A percentile compares a stretch with the other conserved stretches of the same genome.
Conservation (phyloP, 2,113 vertebrate species). For the Micromys minutus region DNA sequence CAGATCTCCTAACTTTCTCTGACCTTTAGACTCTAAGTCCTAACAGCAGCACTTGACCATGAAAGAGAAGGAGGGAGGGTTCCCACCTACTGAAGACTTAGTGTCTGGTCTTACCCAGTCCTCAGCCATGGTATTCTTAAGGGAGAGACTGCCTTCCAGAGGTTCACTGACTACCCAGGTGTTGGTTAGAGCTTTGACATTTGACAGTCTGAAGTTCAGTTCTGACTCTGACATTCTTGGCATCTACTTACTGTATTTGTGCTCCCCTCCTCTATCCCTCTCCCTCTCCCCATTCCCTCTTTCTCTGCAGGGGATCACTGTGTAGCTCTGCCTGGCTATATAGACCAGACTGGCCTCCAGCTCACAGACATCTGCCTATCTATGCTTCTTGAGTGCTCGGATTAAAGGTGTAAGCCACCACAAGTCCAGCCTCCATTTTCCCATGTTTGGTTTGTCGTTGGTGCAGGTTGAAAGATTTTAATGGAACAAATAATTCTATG, state of each 20-base stretch:
- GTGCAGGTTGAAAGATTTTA: neutral
- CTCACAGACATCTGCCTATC: neutral
- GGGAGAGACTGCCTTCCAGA: neutral
- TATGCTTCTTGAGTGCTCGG: neutral
- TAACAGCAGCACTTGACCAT: neutral
- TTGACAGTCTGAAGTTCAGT: slow-evolving; percentile 19
- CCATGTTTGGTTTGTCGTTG: neutral
- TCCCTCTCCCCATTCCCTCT: neutral
- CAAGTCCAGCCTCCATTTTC: neutral
- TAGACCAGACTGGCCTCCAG: neutral
- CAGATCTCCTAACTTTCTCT: slow-evolving; percentile 44
- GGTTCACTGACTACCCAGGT: neutral
- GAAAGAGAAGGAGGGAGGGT: neutral
- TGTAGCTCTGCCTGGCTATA: too few relatives aligned
- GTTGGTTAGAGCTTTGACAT: neutral
- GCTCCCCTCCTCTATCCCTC: neutral
- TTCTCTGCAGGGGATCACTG: neutral
- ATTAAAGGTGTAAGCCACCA: neutral
- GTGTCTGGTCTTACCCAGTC: neutral
- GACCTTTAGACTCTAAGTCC: slow-evolving; percentile 29
- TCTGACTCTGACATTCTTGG: slow-evolving; percentile 15
- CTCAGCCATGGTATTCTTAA: neutral
- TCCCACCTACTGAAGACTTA: neutral
- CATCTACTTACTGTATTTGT: slow-evolving; percentile 12
- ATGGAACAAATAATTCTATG: neutral